Evolutionary conservation across 2,888 invertebrate species (phyloP), one percentile per base, ranked within the genome.

Genomic region (Drosophila stalkeri): DNA sequence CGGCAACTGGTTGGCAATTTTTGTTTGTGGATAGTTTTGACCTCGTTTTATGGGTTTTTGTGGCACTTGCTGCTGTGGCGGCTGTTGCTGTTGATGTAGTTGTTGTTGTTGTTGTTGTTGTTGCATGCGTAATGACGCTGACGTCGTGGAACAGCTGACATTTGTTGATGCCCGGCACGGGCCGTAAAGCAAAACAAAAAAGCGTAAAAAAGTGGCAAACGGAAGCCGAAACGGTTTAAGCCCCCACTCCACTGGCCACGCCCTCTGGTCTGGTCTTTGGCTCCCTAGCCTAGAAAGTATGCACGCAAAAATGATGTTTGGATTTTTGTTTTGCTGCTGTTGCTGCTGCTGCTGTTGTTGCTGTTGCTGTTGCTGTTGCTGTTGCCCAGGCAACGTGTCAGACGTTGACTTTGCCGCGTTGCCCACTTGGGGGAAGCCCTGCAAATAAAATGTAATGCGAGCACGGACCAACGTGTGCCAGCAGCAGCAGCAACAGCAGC

Each of bases 11-110:
- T 64, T 63, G 74, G 59, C 71, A 78, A 77, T 86, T 82, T 83
- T 77, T 87, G 81, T 83, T 85, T 86, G 80, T 83, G 72, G 86
- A 87, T 85, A 85, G 85, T 85, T 85, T 85, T 85, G 88, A 88
- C 85, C 85, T 85, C 76, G 89, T 86, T 86, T 83, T 72, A 62
- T 72, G 61, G 31, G 41, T 41, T 46, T 55, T 54, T 60, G 55
- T 66, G 46, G 66, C 52, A 31, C 31, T 27, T 64, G 64, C 35
- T 67, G 64, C 23, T 60, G 59, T 39, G 52, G 57, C 20, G 5
- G 64, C 35, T 67, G 64, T n/a, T 60, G 59, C 43, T 59, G 54
- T 16, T 56, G 18, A 18, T 16, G 33, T 9, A 8, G 39, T 8
- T 41, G 35, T 12, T 12, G 39, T 20, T 66, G 60, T 16, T 39